Conservation (phyloP, 2,113 vertebrate genomes). For the Thunnus thynnus region DNA sequence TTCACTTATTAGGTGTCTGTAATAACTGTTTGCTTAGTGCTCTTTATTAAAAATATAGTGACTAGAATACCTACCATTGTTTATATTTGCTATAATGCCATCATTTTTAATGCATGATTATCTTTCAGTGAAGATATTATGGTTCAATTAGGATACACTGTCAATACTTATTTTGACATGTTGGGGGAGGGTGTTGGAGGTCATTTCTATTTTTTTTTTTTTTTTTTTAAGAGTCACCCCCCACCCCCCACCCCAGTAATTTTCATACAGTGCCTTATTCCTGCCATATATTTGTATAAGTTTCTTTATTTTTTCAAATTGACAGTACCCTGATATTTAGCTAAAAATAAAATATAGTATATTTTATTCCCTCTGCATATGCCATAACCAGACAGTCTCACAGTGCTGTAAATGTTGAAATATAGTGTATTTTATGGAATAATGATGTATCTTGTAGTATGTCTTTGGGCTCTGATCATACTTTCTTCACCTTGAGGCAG, state of each 20-base stretch:
- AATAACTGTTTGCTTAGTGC: not conserved
- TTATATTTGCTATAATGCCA: not conserved
- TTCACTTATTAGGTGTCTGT: not conserved
- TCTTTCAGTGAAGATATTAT: too few relatives aligned
- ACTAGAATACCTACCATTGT: not conserved
- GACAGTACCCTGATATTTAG: not conserved
- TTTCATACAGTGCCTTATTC: not conserved
- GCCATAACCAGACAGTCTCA: not conserved
- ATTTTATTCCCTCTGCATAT: not conserved
- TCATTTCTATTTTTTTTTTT: too few relatives aligned
- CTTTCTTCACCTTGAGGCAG: constrained; percentile 51
- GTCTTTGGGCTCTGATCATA: constrained; percentile 39
- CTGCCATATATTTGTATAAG: too few relatives aligned
- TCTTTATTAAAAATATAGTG: not conserved
- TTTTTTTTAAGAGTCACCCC: too few relatives aligned
- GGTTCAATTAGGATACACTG: too few relatives aligned
- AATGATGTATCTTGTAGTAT: not conserved
- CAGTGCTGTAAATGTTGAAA: not conserved
- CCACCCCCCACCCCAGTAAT: not conserved
- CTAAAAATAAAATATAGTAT: not conserved
- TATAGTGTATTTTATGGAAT: not conserved
- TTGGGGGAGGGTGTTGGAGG: not conserved
- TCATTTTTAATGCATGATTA: too few relatives aligned
- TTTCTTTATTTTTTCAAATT: not conserved
- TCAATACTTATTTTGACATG: not conserved